phyloP scores from a whole-genome alignment of 2,888 invertebrate genomes.

The Cenopis cana region DNA sequence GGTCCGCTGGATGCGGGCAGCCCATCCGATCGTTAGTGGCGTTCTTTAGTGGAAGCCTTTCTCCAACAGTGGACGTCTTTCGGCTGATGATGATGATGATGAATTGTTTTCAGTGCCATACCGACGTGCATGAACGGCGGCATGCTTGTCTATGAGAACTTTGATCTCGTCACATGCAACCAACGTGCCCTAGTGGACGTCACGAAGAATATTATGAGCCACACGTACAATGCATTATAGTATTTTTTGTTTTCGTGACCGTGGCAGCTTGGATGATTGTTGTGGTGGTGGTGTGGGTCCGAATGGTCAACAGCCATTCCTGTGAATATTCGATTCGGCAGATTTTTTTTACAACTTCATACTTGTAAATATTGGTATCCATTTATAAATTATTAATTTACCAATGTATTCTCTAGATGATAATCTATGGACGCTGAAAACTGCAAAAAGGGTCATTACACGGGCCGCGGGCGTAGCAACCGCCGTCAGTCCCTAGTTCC shows the following conservation, averaged over 20 bases:
- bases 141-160: constrained; percentile 26
- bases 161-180: constrained; percentile 25
- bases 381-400: too few species aligned
- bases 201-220: constrained; percentile 25
- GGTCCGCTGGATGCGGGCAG: too few species aligned
- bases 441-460: too few species aligned
- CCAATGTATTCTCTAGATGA: too few species aligned
- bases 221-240: constrained; percentile 14
- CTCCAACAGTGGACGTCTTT: too few species aligned
- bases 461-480: too few species aligned
- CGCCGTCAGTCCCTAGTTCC: too few species aligned
- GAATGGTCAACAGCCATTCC: background rate
- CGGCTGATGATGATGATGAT: too few species aligned
- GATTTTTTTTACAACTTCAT: background rate
- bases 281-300: background rate
- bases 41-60: too few species aligned
- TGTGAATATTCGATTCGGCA: background rate
- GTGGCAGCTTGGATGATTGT: background rate
- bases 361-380: background rate
- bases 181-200: constrained; percentile 19
- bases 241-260: background rate
- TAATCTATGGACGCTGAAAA: too few species aligned
- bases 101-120: too few species aligned
- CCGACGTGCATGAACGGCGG: constrained; percentile 25
- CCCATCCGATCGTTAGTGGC: too few species aligned